These are phyloP conservation scores for Varanus komodoensis DNA, from an alignment of 2,113 vertebrate genomes.

Conservation along the genomic window DNA sequence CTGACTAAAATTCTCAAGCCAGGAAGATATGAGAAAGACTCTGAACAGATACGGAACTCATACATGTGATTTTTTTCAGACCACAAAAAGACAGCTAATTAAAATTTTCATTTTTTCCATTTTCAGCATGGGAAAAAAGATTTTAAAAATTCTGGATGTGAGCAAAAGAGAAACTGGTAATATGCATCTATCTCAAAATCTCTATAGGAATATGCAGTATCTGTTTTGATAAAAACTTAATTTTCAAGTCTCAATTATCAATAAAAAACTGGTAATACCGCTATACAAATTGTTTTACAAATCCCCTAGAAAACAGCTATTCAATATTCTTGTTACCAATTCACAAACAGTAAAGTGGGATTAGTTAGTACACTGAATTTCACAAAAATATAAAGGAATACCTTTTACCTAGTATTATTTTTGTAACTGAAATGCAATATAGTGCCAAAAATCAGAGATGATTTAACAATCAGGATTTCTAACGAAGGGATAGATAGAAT, in stretches of 20 bases:
- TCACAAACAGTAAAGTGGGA: neutral
- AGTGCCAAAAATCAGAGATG: conserved; percentile 7
- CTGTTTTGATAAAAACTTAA: conserved; percentile 55
- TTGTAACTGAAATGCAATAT: conserved; percentile 33
- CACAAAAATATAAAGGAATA: conserved; percentile 19
- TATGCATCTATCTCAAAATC: too few relatives aligned
- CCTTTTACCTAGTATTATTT: neutral
- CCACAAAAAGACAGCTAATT: too few relatives aligned
- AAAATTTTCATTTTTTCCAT: too few relatives aligned
- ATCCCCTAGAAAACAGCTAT: neutral
- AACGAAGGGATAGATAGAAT: neutral
- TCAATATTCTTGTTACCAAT: neutral
- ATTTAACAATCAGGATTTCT: neutral
- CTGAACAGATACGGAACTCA: too few relatives aligned
- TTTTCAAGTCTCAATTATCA: conserved; percentile 59
- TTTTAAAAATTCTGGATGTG: too few relatives aligned
- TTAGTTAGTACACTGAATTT: neutral
- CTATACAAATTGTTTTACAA: neutral
- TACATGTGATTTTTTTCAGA: too few relatives aligned
- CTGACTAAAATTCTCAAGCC: too few relatives aligned
- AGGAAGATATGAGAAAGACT: too few relatives aligned
- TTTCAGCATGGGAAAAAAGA: too few relatives aligned
- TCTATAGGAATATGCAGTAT: neutral
- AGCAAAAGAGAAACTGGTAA: too few relatives aligned
- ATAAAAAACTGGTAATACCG: conserved; percentile 22